Base-by-base conservation (phyloP, 30 jellyfish, hydroid and myxozoan species). In the Pelagia noctiluca region DNA sequence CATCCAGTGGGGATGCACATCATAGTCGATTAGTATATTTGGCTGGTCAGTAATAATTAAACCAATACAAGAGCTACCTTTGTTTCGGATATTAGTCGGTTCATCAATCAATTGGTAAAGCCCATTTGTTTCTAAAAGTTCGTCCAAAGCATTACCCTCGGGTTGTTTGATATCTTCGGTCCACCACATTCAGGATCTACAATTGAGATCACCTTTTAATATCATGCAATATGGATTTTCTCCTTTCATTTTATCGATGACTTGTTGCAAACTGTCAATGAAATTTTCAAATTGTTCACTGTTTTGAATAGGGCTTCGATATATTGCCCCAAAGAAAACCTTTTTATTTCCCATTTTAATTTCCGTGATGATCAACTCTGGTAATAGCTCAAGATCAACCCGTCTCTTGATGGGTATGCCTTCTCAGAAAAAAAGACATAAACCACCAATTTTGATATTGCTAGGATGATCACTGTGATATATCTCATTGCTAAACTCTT, bases 161-260 rank as follows among this genome's bases (percentile, higher is more conserved):
- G 85, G 85, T 47, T 54, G 79, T 34, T 76, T 78, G 54, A 49
- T 34, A 76, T 50, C 88, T 63, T 52, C 77, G 22, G 63, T 24
- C 88, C 88, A 76, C 88, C 88, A 76, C 64, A 50, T 53, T 25
- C 78, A 60, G 21, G 88, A 76, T 72, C 85, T 72, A 24, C 85
- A 72, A 33, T 72, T 72, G 78, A n/a, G n/a, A n/a, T n/a, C n/a
- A n/a, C n/a, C n/a, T n/a, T n/a, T n/a, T n/a, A n/a, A n/a, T n/a
- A n/a, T 52, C 60, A 50, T 54, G 77, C 76, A 30, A 53, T 76
- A 62, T 26, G 88, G 88, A 16, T 31, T 76, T 76, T 76, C 88
- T 8, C 63, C 88, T 76, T 76, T 53, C 76, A 76, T 60, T 76
- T 33, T 53, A 33, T n/a, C n/a, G n/a, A n/a, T n/a, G n/a, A n/a